These are phyloP conservation scores for Mnemiopsis leidyi DNA, from an alignment of 37 sponge, comb jelly and placozoan species.

Conservation along the genomic window DNA sequence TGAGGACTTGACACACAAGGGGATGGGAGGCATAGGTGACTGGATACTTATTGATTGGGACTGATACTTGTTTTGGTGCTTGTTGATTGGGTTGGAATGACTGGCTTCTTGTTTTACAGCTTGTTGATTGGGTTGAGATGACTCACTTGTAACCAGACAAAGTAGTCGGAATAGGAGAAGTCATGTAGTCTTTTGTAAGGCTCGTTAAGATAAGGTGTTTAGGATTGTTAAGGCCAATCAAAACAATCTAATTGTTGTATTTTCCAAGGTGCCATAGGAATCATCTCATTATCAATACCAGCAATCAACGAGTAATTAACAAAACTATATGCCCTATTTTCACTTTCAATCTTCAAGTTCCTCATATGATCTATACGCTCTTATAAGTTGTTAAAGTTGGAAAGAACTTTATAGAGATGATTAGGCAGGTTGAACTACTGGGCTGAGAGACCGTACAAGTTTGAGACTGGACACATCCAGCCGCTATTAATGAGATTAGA, in stretches of 20 bases:
- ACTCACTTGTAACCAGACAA: not conserved
- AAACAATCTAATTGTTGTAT: not conserved
- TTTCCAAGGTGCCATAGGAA: not conserved
- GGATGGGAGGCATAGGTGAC: not conserved
- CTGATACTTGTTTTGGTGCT: not conserved
- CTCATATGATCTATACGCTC: too few species aligned
- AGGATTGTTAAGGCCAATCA: not conserved
- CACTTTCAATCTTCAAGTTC: too few species aligned
- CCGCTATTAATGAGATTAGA: not conserved
- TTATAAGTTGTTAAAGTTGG: too few species aligned
- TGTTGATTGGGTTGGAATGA: not conserved
- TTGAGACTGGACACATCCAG: not conserved
- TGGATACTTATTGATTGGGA: not conserved
- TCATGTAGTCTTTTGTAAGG: not conserved
- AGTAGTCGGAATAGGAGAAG: not conserved
- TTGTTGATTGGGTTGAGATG: not conserved
- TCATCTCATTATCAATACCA: too few species aligned
- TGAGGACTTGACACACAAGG: too few species aligned
- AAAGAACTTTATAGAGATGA: too few species aligned
- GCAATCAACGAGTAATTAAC: too few species aligned
- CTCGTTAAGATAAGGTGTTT: not conserved
- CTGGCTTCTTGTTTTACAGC: not conserved
- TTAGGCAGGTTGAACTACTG: too few species aligned
- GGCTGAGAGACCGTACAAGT: not conserved
- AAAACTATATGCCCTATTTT: too few species aligned